Evolutionary conservation across 2,113 vertebrate species (phyloP).

Genomic region (Corythoichthys intestinalis): DNA sequence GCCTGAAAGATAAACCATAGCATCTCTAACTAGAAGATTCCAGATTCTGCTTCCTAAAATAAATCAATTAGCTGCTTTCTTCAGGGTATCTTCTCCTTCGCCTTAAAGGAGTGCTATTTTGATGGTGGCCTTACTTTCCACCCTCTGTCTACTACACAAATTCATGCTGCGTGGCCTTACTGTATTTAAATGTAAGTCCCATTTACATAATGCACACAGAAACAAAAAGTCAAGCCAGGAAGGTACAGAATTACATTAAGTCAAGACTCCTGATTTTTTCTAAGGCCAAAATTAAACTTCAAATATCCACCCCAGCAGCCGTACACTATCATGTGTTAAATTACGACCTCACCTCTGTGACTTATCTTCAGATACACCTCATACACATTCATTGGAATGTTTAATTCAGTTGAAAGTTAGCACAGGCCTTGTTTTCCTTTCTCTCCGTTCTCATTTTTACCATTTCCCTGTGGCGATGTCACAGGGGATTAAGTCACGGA

Average conservation of each 20-base stretch:
- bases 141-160: conserved; percentile 37
- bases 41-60: conserved; percentile 70
- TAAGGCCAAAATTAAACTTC: conserved; percentile 39
- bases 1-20: conserved; percentile 71
- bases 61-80: conserved; percentile 70
- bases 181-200: conserved; percentile 50
- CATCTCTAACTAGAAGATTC: conserved; percentile 68
- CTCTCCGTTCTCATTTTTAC: conserved; percentile 29
- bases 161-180: conserved; percentile 43
- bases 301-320: conserved; percentile 2
- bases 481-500: conserved; percentile 61
- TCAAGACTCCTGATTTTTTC: conserved; percentile 20
- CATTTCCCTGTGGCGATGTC: conserved; percentile 58
- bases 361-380: conserved; percentile 55
- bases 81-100: conserved; percentile 61
- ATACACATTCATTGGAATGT: conserved; percentile 60
- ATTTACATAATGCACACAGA: conserved; percentile 56
- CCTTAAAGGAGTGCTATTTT: conserved; percentile 60
- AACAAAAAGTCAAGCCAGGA: conserved; percentile 16
- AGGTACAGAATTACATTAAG: conserved; percentile 38
- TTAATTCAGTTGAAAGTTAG: conserved; percentile 65
- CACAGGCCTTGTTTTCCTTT: conserved; percentile 52
- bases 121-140: conserved; percentile 60
- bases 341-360: conserved; percentile 38
- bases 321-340: conserved; percentile 54